These are phyloP conservation scores for Petrophora chlorosata DNA, from an alignment of 2,888 invertebrate genomes.

Conservation along the genomic window DNA sequence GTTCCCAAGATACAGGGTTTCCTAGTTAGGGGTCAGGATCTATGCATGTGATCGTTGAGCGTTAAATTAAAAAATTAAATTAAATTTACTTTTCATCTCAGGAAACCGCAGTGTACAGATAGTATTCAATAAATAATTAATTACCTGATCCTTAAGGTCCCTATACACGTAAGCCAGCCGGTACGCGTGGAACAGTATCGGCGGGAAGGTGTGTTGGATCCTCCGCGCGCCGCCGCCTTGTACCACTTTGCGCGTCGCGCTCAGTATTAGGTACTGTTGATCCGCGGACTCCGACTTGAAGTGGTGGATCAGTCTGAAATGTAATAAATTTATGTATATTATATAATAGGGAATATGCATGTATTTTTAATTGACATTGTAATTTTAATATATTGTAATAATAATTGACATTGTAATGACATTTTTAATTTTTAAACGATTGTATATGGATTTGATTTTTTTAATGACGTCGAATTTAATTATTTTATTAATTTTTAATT, in stretches of 20 bases:
- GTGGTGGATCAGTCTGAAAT: constrained; percentile 89
- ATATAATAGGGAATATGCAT: neutral
- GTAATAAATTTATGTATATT: neutral
- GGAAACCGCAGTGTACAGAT: too few species aligned
- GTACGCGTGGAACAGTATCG: constrained; percentile 97
- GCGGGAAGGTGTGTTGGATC: constrained; percentile 95
- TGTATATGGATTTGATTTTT: too few species aligned
- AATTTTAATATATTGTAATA: neutral
- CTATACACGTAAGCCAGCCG: constrained; percentile 93
- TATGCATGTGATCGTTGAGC: too few species aligned
- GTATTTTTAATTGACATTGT: neutral
- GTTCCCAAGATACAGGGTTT: too few species aligned
- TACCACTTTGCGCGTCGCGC: constrained; percentile 93
- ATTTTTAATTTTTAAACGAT: too few species aligned
- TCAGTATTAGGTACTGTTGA: constrained; percentile 95
- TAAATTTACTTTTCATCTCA: too few species aligned
- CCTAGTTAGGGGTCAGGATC: too few species aligned
- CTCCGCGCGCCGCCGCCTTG: constrained; percentile 95
- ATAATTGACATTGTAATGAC: too few species aligned
- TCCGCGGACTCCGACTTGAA: constrained; percentile 91
- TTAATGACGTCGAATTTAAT: too few species aligned
- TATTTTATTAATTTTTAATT: too few species aligned
- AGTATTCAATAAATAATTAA: neutral
- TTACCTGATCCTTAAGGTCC: constrained; percentile 88
- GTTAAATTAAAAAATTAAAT: too few species aligned